phyloP scores from a whole-genome alignment of 2,888 invertebrate genomes.

The Platerodrilus igneus region DNA sequence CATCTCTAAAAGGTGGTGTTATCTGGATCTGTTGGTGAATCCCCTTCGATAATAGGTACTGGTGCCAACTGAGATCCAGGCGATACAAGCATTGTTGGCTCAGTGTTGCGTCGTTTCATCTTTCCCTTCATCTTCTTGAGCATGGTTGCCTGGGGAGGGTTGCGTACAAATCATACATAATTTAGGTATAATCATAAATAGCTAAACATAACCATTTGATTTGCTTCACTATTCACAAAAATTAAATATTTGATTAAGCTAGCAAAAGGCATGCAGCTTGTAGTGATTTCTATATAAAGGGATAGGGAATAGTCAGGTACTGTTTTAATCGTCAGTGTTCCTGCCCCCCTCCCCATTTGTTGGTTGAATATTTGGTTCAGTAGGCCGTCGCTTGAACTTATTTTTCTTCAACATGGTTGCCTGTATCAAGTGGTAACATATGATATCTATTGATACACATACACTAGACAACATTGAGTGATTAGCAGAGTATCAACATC shows the following conservation, averaged over 20 bases:
- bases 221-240: conserved; percentile 12
- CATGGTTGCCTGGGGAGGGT: conserved; percentile 92
- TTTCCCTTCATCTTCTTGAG: conserved; percentile 96
- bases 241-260: conserved; percentile 16
- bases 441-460: conserved; percentile 16
- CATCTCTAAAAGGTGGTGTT: conserved; percentile 45
- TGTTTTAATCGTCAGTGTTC: conserved; percentile 56
- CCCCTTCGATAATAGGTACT: conserved; percentile 49
- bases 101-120: conserved; percentile 94
- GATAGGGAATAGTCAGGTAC: conserved; percentile 31
- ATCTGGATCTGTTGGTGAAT: conserved; percentile 48
- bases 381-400: conserved; percentile 94
- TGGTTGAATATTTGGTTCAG: conserved; percentile 72
- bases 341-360: conserved; percentile 68
- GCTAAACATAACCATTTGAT: conserved; percentile 12
- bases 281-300: too few relatives aligned
- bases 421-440: conserved; percentile 53
- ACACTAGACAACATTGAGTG: conserved; percentile 13
- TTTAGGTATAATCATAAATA: conserved; percentile 18
- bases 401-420: conserved; percentile 99
- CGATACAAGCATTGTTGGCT: conserved; percentile 67
- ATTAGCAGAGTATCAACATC: conserved; percentile 16
- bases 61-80: conserved; percentile 50
- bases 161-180: conserved; percentile 26
- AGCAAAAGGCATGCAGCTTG: conserved; percentile 23